Base-by-base conservation (phyloP, 2,113 vertebrate species). In the Cyprinus carpio region DNA sequence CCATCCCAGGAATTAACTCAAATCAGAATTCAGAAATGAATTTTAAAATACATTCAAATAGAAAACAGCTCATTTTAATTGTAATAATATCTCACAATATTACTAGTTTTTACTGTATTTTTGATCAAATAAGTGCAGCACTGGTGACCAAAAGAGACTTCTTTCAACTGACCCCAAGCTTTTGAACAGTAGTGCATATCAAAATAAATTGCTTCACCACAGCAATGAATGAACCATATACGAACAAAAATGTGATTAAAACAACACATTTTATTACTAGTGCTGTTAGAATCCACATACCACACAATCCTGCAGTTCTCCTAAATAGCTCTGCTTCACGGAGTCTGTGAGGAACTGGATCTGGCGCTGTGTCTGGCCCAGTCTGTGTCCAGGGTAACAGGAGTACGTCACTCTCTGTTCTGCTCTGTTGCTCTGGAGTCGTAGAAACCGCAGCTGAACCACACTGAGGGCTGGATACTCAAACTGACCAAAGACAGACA, bases 361-460 rank as follows among this genome's bases (percentile, higher is more conserved):
- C 27, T 95, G 93, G 60, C 90, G 92, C 23, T 88, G 62, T 0
- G 9, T 81, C 29, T 88, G 92, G 1, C 91, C 92, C 84, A 85
- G 92, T 65, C 54, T 76, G 65, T 92, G 54, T 29, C 93, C 92
- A 0, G 94, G 92, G 16, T 92, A 90, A 90, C 97, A 98, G 40
- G 95, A 94, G 91, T 95, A 96, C 0, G 94, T 96, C 82, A 97
- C 56, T 65, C 91, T 93, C 92, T 97, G 97, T 0, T 90, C 18
- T 3, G 94, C 96, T 0, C 85, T 84, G 65, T 1, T 84, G 86
- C 96, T 98, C 88, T 96, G 96, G 83, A 98, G 92, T 87, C 94
- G 94, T 76, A 98, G 92, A 83, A 97, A 97, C 15, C 97, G 95
- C 40, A 96, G 93, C 94, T 97, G 97, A 72, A 98, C 96, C 6